Conservation (phyloP, 2,888 invertebrate genomes). For the Minunthozetes semirufus region DNA sequence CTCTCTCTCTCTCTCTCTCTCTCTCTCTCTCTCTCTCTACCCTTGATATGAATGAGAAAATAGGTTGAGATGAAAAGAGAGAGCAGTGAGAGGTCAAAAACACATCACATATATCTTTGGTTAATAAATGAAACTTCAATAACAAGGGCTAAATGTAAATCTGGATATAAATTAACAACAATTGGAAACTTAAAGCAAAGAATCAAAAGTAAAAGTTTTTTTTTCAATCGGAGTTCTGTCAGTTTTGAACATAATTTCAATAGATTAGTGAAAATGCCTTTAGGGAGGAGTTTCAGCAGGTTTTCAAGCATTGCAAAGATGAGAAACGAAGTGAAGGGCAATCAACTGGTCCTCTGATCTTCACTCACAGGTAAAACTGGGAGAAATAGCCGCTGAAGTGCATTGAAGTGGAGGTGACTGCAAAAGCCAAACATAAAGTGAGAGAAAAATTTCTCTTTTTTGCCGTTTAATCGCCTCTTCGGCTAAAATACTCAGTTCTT, state of each 20-base stretch:
- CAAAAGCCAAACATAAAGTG: background rate
- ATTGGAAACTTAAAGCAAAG: background rate
- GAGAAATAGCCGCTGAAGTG: constrained; percentile 20
- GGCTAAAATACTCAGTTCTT: background rate
- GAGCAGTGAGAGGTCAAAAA: background rate
- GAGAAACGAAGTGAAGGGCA: constrained; percentile 17
- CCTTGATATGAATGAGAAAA: no score
- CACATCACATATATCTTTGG: background rate
- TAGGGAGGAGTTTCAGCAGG: constrained; percentile 22
- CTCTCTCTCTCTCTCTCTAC: background rate
- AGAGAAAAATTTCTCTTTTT: background rate
- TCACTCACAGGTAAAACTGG: constrained; percentile 25
- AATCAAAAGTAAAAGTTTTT: constrained; percentile 23
- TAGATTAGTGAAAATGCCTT: background rate
- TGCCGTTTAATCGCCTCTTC: background rate
- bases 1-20: no score
- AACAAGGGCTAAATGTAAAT: background rate
- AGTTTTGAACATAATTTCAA: constrained; percentile 13
- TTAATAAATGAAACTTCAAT: background rate
- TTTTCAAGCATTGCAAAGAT: background rate
- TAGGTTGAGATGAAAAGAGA: background rate
- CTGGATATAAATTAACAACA: background rate
- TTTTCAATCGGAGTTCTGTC: background rate
- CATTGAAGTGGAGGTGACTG: background rate
- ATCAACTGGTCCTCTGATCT: constrained; percentile 28